phyloP scores from a whole-genome alignment of 2,797 vertebrate genomes.

The Siniperca obscura region DNA sequence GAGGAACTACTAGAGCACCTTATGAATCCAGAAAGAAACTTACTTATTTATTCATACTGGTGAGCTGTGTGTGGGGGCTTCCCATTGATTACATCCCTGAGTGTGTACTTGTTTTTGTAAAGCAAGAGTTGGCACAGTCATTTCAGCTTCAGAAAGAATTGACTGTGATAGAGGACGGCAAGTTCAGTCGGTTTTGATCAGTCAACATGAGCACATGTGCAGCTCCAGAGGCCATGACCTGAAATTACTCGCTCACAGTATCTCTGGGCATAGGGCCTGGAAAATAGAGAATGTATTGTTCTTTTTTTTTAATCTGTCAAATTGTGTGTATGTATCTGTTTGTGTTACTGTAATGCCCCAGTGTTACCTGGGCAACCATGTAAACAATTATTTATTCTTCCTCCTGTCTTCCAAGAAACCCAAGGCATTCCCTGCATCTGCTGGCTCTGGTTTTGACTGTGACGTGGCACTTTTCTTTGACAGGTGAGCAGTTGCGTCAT shows the following conservation, averaged over 20 bases:
- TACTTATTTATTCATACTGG: neutral
- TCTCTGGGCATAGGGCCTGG: neutral
- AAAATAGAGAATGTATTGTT: neutral
- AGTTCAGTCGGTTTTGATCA: neutral
- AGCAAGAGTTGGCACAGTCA: neutral
- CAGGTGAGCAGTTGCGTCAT: constrained; percentile 42
- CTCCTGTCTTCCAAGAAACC: constrained; percentile 9
- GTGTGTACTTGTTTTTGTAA: neutral
- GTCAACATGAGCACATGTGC: neutral
- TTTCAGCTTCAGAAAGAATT: neutral
- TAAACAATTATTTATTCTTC: neutral
- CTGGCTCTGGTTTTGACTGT: neutral
- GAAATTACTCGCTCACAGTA: neutral
- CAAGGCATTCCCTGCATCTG: rapidly evolving
- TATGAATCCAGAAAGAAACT: neutral
- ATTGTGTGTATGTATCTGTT: no score
- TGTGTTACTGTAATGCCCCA: neutral
- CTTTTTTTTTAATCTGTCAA: no score
- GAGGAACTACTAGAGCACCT: neutral
- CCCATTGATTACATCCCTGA: neutral
- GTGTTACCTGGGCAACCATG: neutral
- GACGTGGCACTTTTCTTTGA: rapidly evolving
- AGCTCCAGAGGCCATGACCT: neutral
- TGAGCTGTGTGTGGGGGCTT: neutral
- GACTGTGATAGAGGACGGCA: neutral